A percentile compares a stretch with the other conserved stretches of the same genome.
Evolutionary conservation across 2,797 vertebrate genomes (phyloP).

Genomic region (Pseudochromis fuscus): DNA sequence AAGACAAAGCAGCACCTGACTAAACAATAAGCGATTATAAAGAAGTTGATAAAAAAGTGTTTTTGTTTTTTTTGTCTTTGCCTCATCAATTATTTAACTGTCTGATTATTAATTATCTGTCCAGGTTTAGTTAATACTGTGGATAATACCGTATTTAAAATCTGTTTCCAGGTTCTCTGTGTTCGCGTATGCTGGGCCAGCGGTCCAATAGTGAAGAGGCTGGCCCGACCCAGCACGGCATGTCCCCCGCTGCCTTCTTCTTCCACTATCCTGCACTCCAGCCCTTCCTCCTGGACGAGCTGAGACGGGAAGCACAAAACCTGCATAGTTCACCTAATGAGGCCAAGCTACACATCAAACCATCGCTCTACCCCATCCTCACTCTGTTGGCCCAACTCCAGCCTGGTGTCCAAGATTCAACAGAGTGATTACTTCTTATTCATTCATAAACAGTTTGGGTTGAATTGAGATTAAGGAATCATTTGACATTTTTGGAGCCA

Average conservation of each 20-base stretch:
- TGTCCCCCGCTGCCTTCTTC: constrained; percentile 88
- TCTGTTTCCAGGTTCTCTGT: constrained; percentile 85
- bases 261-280: constrained; percentile 86
- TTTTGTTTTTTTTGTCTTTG: no score
- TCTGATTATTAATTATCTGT: background rate
- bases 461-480: background rate
- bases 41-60: no score
- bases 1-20: no score
- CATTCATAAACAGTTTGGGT: background rate
- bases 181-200: constrained; percentile 89
- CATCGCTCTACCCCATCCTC: constrained; percentile 89
- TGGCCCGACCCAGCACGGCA: constrained; percentile 72
- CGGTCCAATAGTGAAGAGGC: constrained; percentile 76
- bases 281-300: constrained; percentile 84
- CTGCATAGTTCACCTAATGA: constrained; percentile 44
- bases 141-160: background rate
- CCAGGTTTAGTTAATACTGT: no score
- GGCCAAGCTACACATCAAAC: constrained; percentile 79
- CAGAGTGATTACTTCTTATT: constrained; percentile 77
- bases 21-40: no score
- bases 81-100: no score
- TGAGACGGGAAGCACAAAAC: constrained; percentile 76
- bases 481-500: background rate
- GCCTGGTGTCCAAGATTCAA: constrained; percentile 81
- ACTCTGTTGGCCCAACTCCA: constrained; percentile 91